phyloP scores from a whole-genome alignment of 2,113 vertebrate genomes.

The Columbina picui region DNA sequence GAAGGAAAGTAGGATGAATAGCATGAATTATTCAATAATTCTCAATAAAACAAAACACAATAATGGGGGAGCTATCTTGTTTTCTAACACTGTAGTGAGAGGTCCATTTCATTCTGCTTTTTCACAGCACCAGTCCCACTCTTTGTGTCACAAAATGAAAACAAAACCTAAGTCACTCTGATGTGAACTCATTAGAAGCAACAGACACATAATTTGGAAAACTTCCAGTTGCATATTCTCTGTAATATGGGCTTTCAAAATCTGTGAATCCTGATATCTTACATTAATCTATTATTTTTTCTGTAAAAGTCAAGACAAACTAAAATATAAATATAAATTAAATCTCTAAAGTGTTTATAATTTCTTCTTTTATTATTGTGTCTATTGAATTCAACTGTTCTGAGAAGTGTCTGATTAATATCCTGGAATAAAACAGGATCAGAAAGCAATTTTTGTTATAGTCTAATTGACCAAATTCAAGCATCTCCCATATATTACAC shows the following conservation, averaged over 20 bases:
- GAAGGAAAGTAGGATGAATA: background rate
- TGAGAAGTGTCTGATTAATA: background rate
- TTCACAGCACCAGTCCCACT: background rate
- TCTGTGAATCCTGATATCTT: background rate
- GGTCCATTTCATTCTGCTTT: background rate
- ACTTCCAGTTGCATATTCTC: background rate
- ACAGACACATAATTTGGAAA: constrained; percentile 28
- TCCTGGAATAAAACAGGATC: background rate
- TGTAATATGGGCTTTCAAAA: background rate
- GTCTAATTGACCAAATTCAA: constrained; percentile 40
- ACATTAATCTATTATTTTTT: background rate
- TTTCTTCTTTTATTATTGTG: background rate
- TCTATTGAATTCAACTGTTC: background rate
- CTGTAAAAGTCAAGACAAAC: background rate
- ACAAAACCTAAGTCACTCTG: constrained; percentile 39
- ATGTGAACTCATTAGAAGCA: constrained; percentile 1
- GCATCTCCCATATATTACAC: background rate
- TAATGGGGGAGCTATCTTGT: background rate
- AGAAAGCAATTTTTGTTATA: constrained; percentile 16
- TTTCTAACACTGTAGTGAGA: background rate
- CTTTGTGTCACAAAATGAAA: background rate
- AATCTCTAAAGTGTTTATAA: background rate
- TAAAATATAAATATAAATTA: background rate
- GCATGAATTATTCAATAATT: background rate
- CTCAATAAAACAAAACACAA: background rate